Percentiles rank a stretch among this genome's conserved stretches.
phyloP scores from a whole-genome alignment of 2,888 invertebrate genomes.

The Chorisops tibialis region DNA sequence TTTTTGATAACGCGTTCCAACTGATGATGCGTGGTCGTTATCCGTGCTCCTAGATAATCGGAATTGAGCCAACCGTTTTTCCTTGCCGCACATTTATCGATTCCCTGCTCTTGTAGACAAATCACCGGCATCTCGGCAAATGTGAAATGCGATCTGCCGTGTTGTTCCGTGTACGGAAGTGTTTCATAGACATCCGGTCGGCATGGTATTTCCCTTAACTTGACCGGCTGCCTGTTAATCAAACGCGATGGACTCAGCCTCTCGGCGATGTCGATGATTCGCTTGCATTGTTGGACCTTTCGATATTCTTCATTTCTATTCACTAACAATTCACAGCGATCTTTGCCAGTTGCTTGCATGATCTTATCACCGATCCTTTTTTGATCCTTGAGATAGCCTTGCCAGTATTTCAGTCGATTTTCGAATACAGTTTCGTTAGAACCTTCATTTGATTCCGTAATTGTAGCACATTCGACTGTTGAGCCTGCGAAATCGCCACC shows the following conservation, averaged over 20 bases:
- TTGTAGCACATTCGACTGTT: constrained; percentile 3
- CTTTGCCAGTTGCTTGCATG: constrained; percentile 21
- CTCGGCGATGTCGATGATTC: constrained; percentile 24
- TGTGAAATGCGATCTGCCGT: constrained; percentile 4
- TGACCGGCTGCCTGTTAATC: not conserved
- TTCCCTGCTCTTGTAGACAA: constrained; percentile 15
- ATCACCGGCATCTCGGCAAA: constrained; percentile 13
- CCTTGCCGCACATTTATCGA: not conserved
- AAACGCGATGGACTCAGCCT: constrained; percentile 12
- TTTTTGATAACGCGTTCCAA: not conserved
- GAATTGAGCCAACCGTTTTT: constrained; percentile 25
- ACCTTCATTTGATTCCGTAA: not conserved
- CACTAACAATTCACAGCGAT: constrained; percentile 3
- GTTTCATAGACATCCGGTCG: constrained; percentile 6
- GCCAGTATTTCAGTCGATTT: constrained; percentile 4
- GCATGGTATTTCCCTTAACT: not conserved
- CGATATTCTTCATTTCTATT: constrained; percentile 19
- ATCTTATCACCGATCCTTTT: constrained; percentile 8
- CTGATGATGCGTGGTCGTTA: constrained; percentile 7
- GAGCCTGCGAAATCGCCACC: constrained; percentile 16
- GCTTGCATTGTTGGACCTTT: constrained; percentile 15
- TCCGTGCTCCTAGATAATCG: constrained; percentile 16
- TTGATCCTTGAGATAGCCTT: constrained; percentile 4
- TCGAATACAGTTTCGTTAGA: not conserved
- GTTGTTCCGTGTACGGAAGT: constrained; percentile 15